These are phyloP conservation scores for Atherinomorus stipes DNA, from an alignment of 2,113 vertebrate genomes.

Conservation along the genomic window DNA sequence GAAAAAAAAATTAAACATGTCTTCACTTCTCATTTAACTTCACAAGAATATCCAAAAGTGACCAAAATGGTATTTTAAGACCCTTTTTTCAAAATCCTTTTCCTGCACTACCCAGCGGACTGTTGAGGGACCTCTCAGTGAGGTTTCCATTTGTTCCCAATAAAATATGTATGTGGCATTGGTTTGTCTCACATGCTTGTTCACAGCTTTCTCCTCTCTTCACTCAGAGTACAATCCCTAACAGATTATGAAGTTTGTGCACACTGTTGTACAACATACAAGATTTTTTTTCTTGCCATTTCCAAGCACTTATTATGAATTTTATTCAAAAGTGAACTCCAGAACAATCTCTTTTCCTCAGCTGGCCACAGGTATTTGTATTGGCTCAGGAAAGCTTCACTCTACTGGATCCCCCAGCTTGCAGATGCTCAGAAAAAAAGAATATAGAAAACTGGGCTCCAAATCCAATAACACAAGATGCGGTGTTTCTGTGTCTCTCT, in stretches of 20 bases:
- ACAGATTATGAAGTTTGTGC: slow-evolving; percentile 50
- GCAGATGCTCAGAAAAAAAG: slow-evolving; percentile 50
- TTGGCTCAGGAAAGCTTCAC: slow-evolving; percentile 58
- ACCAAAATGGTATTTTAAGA: slow-evolving; percentile 12
- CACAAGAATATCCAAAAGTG: not conserved
- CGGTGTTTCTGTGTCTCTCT: slow-evolving; percentile 71
- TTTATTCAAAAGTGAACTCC: slow-evolving; percentile 63
- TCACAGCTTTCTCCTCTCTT: slow-evolving; percentile 18
- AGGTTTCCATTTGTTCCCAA: slow-evolving; percentile 46
- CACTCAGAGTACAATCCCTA: slow-evolving; percentile 8
- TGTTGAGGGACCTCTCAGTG: not conserved
- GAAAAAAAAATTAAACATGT: no score
- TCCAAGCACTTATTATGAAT: slow-evolving; percentile 53
- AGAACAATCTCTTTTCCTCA: slow-evolving; percentile 73
- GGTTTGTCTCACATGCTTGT: slow-evolving; percentile 30
- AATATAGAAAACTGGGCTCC: slow-evolving; percentile 62
- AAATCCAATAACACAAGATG: slow-evolving; percentile 83
- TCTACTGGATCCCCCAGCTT: slow-evolving; percentile 71
- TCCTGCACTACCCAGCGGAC: slow-evolving; percentile 6
- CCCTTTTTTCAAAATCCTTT: slow-evolving; percentile 14
- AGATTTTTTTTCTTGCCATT: slow-evolving; percentile 35
- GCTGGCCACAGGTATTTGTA: slow-evolving; percentile 68
- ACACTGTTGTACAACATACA: slow-evolving; percentile 8
- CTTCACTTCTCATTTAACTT: slow-evolving; percentile 16
- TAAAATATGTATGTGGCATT: slow-evolving; percentile 50